Evolutionary conservation across 2,113 vertebrate genomes (phyloP).

Genomic region (Mola mola): DNA sequence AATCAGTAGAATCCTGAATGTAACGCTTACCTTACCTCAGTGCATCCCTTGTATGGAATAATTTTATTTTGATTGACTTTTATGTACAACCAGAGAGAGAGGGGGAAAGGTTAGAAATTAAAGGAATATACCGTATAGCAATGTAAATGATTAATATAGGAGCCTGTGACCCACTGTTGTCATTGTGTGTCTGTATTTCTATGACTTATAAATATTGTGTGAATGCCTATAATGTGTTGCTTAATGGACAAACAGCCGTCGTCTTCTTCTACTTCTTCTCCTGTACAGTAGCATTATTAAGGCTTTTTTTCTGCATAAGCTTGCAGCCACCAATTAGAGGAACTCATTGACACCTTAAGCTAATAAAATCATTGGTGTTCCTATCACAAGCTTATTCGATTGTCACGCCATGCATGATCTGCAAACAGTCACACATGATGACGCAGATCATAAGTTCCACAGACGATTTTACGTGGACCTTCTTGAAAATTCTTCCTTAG

Average conservation of each 20-base stretch:
- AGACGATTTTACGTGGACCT: too few species aligned
- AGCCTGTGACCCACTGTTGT: not conserved
- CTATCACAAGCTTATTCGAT: not conserved
- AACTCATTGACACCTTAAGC: not conserved
- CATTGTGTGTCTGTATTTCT: not conserved
- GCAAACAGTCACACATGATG: not conserved
- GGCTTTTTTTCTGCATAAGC: not conserved
- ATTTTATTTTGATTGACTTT: constrained; percentile 14
- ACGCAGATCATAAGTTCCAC: not conserved
- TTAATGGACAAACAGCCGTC: too few species aligned
- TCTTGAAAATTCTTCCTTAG: too few species aligned
- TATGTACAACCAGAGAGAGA: not conserved
- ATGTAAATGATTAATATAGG: too few species aligned
- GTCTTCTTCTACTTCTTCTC: not conserved
- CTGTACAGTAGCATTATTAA: not conserved
- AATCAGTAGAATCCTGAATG: constrained; percentile 10
- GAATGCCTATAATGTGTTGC: too few species aligned
- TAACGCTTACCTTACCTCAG: too few species aligned
- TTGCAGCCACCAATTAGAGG: not conserved
- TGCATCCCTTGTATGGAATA: too few species aligned
- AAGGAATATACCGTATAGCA: too few species aligned
- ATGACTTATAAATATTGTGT: too few species aligned
- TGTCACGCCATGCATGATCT: not conserved
- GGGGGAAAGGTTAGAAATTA: too few species aligned
- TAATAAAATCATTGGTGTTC: not conserved